Evolutionary conservation across 1,140 invertebrate genomes (phyloP), one percentile per base, ranked within the genome.

Genomic region (Penaeus chinensis): DNA sequence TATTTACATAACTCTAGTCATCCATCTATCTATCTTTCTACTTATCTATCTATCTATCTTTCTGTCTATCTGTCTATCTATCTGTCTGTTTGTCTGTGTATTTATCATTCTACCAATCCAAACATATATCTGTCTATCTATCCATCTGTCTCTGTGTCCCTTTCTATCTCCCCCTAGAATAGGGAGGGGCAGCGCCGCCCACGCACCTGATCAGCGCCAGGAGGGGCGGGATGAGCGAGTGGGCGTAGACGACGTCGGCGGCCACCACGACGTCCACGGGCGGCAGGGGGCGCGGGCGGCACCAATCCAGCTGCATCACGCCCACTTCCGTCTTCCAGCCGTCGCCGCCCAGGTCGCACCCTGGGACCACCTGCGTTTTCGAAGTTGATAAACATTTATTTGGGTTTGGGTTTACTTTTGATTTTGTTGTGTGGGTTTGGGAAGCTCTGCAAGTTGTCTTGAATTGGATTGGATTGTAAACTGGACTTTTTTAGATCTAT

Each of bases 251-350:
- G 0, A 90, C 87, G 65, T 90, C 89, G 47, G 89, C 79, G 10
- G 89, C 89, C 60, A 90, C 42, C 11, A 90, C 27, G 10, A 90
- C 80, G n/a, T 90, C 89, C 4, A 82, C 84, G 18, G 78, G 27
- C 13, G 87, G 89, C 11, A 89, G 27, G 37, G 24, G 66, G 42
- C 61, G 60, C n/a, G 71, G 81, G 60, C 47, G n/a, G 24, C 87
- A 69, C 89, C 89, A 90, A 80, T 90, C 89, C 71, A 89, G 78
- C 62, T 90, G 89, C 83, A 88, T 27, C 69, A 90, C 89, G 27
- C 76, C 63, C 19, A 89, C 83, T 22, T 78, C 37, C 18, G 65
- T 20, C 37, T 47, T 22, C 62, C 60, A 60, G 61, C 24, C 22
- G 60, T 37, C 71, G 24, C 27, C 37, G 24, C 66, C 42, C 61